Conservation (phyloP, 92 coral and sea anemone species). For the Phymanthus crucifer region DNA sequence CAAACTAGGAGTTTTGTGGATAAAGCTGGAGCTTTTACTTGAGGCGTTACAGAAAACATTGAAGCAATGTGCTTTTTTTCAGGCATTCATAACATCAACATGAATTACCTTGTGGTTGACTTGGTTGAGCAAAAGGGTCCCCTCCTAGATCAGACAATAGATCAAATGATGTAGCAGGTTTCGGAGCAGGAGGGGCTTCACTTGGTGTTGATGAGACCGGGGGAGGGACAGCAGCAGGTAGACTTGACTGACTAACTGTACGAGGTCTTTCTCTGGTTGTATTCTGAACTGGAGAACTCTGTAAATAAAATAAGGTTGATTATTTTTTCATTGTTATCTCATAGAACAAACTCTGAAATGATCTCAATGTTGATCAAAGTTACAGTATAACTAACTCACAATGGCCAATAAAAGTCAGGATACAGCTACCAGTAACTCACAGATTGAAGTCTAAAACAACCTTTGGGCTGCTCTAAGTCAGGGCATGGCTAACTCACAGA, state of each 20-base stretch:
- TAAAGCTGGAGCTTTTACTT: too few relatives aligned
- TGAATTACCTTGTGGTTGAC: constrained; percentile 41
- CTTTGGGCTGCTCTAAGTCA: neutral
- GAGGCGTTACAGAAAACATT: too few relatives aligned
- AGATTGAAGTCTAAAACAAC: neutral
- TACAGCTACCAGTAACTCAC: too few relatives aligned
- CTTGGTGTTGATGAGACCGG: constrained; percentile 41
- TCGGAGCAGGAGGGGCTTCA: constrained; percentile 50
- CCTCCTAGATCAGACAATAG: constrained; percentile 92
- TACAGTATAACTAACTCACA: neutral
- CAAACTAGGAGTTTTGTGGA: too few relatives aligned
- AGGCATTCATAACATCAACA: too few relatives aligned
- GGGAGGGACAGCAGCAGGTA: constrained; percentile 31
- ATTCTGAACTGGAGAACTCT: constrained; percentile 24
- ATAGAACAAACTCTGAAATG: neutral
- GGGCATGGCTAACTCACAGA: neutral
- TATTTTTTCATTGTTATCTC: too few relatives aligned
- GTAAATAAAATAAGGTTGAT: neutral
- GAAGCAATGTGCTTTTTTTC: too few relatives aligned
- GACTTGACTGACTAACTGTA: constrained; percentile 67
- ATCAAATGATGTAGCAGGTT: constrained; percentile 72
- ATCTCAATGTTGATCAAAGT: neutral
- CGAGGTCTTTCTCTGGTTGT: constrained; percentile 88
- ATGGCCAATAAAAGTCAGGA: too few relatives aligned
- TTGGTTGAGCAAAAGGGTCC: constrained; percentile 95